Evolutionary conservation across 1,140 invertebrate species (phyloP).

Genomic region (Bombyx mandarina): DNA sequence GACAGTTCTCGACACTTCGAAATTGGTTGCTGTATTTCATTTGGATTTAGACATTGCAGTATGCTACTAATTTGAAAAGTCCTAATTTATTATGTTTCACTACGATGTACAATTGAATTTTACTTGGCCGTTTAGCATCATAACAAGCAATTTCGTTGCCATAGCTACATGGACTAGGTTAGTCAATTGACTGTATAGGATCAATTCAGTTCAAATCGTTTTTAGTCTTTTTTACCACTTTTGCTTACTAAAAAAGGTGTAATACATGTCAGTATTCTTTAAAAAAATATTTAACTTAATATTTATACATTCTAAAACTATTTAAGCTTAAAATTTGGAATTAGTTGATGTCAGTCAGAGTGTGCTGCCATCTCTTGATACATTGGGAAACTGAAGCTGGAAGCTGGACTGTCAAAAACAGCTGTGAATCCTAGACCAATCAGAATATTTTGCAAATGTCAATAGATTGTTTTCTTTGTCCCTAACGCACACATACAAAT

Average conservation of each 20-base stretch:
- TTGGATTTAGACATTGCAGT: background rate
- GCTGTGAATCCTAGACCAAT: slow-evolving; percentile 49
- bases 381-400: slow-evolving; percentile 11
- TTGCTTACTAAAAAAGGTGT: too few species aligned
- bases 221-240: background rate
- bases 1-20: too few species aligned
- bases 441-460: slow-evolving; percentile 31
- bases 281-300: too few species aligned
- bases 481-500: slow-evolving; percentile 24
- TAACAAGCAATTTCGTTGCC: slow-evolving; percentile 1
- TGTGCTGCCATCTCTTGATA: slow-evolving; percentile 41
- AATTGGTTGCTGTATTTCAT: too few species aligned
- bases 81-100: too few species aligned
- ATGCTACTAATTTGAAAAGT: too few species aligned
- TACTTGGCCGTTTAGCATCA: background rate
- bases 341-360: slow-evolving; percentile 36
- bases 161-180: background rate
- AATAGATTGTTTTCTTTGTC: slow-evolving; percentile 35
- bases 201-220: background rate
- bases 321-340: slow-evolving; percentile 1
- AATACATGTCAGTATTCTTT: too few species aligned
- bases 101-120: background rate
- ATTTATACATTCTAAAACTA: too few species aligned
- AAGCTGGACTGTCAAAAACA: slow-evolving; percentile 53
- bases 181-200: background rate